Percentiles rank a stretch among this genome's conserved stretches.
These are phyloP conservation scores for Stylophora pistillata DNA, from an alignment of 64 coral and sea anemone genomes.

Conservation along the genomic window DNA sequence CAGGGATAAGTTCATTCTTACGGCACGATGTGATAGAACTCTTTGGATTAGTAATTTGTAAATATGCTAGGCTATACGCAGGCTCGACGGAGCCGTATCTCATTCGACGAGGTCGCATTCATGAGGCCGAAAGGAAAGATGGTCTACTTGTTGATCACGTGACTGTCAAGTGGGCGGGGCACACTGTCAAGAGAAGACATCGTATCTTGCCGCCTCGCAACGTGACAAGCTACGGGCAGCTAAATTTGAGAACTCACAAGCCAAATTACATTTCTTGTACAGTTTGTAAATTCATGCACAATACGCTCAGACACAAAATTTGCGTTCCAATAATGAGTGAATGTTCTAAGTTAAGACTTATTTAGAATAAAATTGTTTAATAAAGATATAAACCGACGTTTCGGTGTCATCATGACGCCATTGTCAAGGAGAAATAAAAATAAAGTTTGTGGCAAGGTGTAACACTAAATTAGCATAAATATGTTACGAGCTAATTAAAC, in stretches of 20 bases:
- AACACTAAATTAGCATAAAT: too few relatives aligned
- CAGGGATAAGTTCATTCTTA: conserved; percentile 58
- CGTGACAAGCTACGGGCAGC: neutral
- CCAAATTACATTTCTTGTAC: conserved; percentile 32
- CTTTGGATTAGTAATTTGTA: conserved; percentile 69
- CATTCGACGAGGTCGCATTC: conserved; percentile 72
- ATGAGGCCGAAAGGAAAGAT: conserved; percentile 62
- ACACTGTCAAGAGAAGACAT: conserved; percentile 70
- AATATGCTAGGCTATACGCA: conserved; percentile 72
- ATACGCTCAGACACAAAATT: neutral
- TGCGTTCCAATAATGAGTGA: conserved; percentile 9
- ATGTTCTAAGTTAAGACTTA: conserved; percentile 11
- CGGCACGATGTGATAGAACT: conserved; percentile 58
- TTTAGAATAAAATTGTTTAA: neutral
- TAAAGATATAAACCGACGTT: too few relatives aligned
- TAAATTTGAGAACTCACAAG: neutral
- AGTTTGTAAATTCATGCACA: conserved; percentile 27
- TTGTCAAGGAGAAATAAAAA: too few relatives aligned
- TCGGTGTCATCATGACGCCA: too few relatives aligned
- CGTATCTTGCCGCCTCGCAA: neutral
- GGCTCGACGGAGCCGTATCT: conserved; percentile 70
- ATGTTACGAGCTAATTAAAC: too few relatives aligned
- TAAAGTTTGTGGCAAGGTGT: too few relatives aligned
- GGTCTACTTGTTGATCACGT: conserved; percentile 55
- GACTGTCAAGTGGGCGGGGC: conserved; percentile 69